Conservation (phyloP, 1,140 invertebrate genomes). For the Antheraea pernyi region DNA sequence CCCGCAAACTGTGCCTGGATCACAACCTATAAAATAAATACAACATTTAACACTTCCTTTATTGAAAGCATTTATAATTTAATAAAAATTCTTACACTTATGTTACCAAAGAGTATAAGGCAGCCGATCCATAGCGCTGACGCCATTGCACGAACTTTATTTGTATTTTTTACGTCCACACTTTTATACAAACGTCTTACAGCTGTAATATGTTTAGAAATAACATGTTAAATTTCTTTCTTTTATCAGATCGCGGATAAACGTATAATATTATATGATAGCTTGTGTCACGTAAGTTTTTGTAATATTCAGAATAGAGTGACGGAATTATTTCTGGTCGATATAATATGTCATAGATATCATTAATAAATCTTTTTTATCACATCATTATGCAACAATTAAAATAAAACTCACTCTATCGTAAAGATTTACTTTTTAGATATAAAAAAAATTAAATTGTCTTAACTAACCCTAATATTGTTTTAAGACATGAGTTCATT, state of each 20-base stretch:
- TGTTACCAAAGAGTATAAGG: slow-evolving; percentile 8
- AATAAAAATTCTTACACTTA: slow-evolving; percentile 11
- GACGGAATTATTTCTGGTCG: background rate
- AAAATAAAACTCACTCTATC: background rate
- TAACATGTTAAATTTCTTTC: slow-evolving; percentile 5
- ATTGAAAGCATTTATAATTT: slow-evolving; percentile 2
- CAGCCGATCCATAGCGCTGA: slow-evolving; percentile 10
- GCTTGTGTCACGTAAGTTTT: slow-evolving; percentile 9
- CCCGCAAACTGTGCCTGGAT: slow-evolving; percentile 37
- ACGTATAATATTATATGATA: background rate
- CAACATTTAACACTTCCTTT: background rate
- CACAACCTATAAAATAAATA: slow-evolving; percentile 27
- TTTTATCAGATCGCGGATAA: slow-evolving; percentile 13
- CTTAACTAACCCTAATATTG: too few relatives aligned
- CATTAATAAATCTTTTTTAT: background rate
- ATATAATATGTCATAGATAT: background rate
- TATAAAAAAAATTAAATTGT: background rate
- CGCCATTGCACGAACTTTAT: slow-evolving; percentile 13
- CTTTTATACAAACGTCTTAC: slow-evolving; percentile 12
- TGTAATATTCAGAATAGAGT: background rate
- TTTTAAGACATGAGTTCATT: background rate
- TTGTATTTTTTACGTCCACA: background rate
- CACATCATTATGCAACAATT: background rate
- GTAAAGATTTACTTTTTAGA: background rate
- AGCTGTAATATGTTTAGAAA: slow-evolving; percentile 14